Evolutionary conservation across 2,797 vertebrate genomes (phyloP).

Genomic region (Pseudochromis fuscus): DNA sequence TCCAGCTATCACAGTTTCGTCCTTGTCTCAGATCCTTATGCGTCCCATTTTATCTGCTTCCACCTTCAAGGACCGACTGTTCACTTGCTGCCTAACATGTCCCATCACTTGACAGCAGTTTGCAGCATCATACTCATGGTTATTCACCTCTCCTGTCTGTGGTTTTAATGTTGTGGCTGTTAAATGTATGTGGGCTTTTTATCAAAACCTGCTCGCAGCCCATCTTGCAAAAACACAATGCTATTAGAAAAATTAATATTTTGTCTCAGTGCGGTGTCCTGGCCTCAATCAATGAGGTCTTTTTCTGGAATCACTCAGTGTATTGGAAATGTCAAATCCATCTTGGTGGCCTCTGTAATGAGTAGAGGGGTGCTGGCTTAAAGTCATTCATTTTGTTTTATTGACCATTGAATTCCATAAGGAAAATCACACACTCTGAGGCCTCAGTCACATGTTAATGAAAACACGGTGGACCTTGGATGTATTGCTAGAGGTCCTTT

Average conservation of each 20-base stretch:
- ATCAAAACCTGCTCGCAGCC: slow-evolving; percentile 15
- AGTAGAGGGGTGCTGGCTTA: slow-evolving; percentile 70
- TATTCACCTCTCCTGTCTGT: too few species aligned
- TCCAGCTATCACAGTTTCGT: too few species aligned
- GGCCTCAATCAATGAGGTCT: slow-evolving; percentile 76
- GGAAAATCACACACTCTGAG: slow-evolving; percentile 72
- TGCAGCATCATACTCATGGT: too few species aligned
- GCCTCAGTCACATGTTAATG: slow-evolving; percentile 72
- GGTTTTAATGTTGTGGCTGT: too few species aligned
- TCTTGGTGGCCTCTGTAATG: slow-evolving; percentile 77
- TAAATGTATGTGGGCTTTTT: neutral
- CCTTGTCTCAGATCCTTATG: too few species aligned
- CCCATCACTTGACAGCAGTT: too few species aligned
- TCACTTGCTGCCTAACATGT: too few species aligned
- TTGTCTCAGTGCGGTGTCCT: slow-evolving; percentile 64
- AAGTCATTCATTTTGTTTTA: slow-evolving; percentile 82
- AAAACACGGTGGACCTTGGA: slow-evolving; percentile 71
- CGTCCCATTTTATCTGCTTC: too few species aligned
- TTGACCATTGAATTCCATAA: slow-evolving; percentile 80
- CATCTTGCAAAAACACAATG: slow-evolving; percentile 57
- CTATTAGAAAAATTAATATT: slow-evolving; percentile 76
- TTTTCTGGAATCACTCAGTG: slow-evolving; percentile 80
- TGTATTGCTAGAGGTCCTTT: slow-evolving; percentile 66
- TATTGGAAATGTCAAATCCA: slow-evolving; percentile 87
- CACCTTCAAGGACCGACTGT: too few species aligned